A percentile compares a stretch with the other conserved stretches of the same genome.
These are phyloP conservation scores for Paramacrobiotus metropolitanus DNA, from an alignment of 1,140 invertebrate genomes.

Conservation along the genomic window DNA sequence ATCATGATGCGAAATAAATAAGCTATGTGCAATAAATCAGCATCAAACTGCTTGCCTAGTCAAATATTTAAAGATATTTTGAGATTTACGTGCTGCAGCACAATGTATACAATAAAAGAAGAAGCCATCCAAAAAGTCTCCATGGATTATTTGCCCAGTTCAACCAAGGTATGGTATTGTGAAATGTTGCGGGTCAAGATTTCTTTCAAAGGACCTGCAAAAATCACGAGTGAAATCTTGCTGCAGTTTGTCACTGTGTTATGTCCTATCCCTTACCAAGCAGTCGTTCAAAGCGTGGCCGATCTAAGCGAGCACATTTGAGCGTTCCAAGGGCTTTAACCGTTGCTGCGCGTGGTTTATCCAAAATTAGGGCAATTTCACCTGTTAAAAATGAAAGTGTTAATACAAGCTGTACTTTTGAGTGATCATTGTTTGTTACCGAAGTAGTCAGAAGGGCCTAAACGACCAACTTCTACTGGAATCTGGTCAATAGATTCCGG, in stretches of 20 bases:
- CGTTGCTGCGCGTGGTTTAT: constrained; percentile 29
- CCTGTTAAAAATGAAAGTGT: constrained; percentile 19
- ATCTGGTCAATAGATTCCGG: constrained; percentile 25
- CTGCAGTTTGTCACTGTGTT: neutral
- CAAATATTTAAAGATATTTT: no score
- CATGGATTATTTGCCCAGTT: neutral
- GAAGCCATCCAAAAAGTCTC: neutral
- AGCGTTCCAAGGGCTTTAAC: constrained; percentile 26
- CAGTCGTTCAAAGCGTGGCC: constrained; percentile 14
- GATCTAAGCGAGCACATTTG: constrained; percentile 30
- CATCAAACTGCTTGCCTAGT: no score
- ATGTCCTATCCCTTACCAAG: neutral
- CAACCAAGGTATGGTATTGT: neutral
- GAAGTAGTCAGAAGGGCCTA: constrained; percentile 31
- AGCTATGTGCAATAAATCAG: no score
- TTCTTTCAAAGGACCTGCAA: neutral
- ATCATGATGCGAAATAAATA: no score
- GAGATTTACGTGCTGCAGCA: no score
- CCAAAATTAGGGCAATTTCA: constrained; percentile 30
- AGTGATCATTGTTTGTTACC: constrained; percentile 18
- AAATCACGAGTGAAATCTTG: neutral
- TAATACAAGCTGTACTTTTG: neutral
- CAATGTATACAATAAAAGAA: no score
- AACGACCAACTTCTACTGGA: constrained; percentile 26
- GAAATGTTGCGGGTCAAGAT: neutral